These are phyloP conservation scores for Nothobranchius kuhntae DNA, from an alignment of 2,113 vertebrate genomes.

Conservation along the genomic window DNA sequence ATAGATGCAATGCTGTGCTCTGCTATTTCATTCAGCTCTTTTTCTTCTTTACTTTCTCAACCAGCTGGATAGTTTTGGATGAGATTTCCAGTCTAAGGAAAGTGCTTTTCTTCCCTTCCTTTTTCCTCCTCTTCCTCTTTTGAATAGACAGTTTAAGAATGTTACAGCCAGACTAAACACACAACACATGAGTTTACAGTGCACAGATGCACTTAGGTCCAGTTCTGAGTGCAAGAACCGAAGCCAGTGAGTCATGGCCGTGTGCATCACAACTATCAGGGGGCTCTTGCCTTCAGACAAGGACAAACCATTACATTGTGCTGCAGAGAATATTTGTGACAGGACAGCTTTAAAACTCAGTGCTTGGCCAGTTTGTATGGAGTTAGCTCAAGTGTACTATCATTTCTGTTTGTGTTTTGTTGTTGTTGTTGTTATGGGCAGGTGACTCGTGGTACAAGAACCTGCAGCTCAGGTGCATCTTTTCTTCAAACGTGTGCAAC, in stretches of 20 bases:
- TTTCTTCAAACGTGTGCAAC: background rate
- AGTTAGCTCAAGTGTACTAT: conserved; percentile 2
- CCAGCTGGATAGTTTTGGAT: conserved; percentile 48
- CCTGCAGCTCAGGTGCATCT: conserved; percentile 22
- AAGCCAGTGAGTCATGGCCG: conserved; percentile 67
- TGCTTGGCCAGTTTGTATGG: conserved; percentile 14
- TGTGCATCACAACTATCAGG: conserved; percentile 68
- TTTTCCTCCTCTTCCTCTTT: conserved; percentile 7
- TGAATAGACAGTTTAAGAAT: conserved; percentile 33
- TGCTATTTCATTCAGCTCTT: conserved; percentile 51
- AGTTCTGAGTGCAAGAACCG: conserved; percentile 61
- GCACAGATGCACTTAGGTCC: conserved; percentile 68
- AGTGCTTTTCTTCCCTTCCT: conserved; percentile 31
- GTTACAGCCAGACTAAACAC: conserved; percentile 69
- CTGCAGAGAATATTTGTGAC: conserved; percentile 34
- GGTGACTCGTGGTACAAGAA: conserved; percentile 35
- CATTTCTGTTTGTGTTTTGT: conserved; percentile 5
- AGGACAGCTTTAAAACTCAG: conserved; percentile 32
- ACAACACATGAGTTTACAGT: conserved; percentile 71
- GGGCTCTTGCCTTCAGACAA: conserved; percentile 65
- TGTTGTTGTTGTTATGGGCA: conserved; percentile 15
- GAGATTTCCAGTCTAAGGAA: conserved; percentile 35
- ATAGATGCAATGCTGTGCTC: conserved; percentile 75
- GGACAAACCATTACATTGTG: conserved; percentile 68
- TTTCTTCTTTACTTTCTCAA: conserved; percentile 32